Percentiles rank a stretch among this genome's conserved stretches.
These are phyloP conservation scores for Callimorpha dominula DNA, from an alignment of 2,888 invertebrate genomes.

Conservation along the genomic window DNA sequence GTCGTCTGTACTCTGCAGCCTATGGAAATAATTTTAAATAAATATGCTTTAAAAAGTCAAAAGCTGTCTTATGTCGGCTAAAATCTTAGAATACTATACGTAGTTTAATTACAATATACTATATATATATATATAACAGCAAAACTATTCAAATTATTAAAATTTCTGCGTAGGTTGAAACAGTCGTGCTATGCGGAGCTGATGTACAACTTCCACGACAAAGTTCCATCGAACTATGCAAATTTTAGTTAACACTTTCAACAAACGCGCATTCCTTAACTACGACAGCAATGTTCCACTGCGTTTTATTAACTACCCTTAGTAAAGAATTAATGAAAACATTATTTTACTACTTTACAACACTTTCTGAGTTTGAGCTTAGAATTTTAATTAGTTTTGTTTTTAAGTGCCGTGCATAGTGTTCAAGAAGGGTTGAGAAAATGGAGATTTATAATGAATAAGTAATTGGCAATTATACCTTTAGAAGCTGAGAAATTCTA, in stretches of 20 bases:
- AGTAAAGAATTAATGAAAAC: slow-evolving; percentile 44
- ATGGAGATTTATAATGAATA: slow-evolving; percentile 20
- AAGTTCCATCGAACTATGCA: slow-evolving; percentile 77
- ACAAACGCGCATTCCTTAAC: slow-evolving; percentile 65
- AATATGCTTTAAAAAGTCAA: too few relatives aligned
- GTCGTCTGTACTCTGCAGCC: too few relatives aligned
- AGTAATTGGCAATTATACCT: slow-evolving; percentile 6
- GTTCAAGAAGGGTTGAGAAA: slow-evolving; percentile 16
- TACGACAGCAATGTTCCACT: slow-evolving; percentile 32
- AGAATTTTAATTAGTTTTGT: slow-evolving; percentile 54
- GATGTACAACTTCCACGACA: slow-evolving; percentile 65
- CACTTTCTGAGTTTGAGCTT: slow-evolving; percentile 41
- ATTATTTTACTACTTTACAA: slow-evolving; percentile 49
- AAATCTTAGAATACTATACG: neutral
- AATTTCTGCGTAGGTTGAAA: slow-evolving; percentile 30
- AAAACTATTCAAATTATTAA: slow-evolving; percentile 32
- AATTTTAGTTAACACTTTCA: slow-evolving; percentile 77
- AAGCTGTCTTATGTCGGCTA: neutral
- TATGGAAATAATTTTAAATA: too few relatives aligned
- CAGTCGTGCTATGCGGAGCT: slow-evolving; percentile 53
- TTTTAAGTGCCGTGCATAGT: slow-evolving; percentile 44
- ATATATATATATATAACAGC: too few relatives aligned
- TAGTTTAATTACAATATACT: neutral
- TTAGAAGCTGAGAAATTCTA: neutral
- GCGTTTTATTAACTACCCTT: slow-evolving; percentile 46